Conservation (phyloP, 2,888 invertebrate genomes). For the Catocala nupta region DNA sequence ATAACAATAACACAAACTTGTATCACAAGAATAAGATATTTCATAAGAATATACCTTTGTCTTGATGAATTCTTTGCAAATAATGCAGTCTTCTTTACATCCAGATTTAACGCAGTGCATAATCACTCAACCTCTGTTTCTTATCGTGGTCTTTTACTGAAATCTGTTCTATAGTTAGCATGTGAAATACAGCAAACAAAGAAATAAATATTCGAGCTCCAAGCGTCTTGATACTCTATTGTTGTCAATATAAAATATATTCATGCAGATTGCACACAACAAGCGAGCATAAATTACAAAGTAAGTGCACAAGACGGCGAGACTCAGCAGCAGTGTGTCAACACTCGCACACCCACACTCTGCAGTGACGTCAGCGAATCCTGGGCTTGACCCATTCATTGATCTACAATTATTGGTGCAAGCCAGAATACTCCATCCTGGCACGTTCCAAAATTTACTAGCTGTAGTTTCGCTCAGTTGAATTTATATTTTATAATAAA, state of each 20-base stretch:
- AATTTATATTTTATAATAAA: constrained; percentile 5
- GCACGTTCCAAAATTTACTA: constrained; percentile 37
- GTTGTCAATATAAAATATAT: constrained; percentile 11
- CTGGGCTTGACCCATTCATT: constrained; percentile 61
- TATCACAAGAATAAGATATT: too few relatives aligned
- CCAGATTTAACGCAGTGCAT: too few relatives aligned
- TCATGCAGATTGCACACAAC: constrained; percentile 38
- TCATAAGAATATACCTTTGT: too few relatives aligned
- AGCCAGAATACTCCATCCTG: constrained; percentile 46
- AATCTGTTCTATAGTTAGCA: too few relatives aligned
- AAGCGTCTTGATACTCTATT: not conserved
- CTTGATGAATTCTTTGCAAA: too few relatives aligned
- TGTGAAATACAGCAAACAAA: not conserved
- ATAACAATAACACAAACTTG: too few relatives aligned
- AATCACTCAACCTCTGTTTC: too few relatives aligned
- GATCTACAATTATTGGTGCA: constrained; percentile 68
- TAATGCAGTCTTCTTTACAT: too few relatives aligned
- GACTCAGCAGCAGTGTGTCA: constrained; percentile 60
- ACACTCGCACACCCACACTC: constrained; percentile 49
- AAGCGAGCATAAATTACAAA: constrained; percentile 39
- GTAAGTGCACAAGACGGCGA: constrained; percentile 45
- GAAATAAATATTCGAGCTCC: not conserved
- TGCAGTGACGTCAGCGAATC: constrained; percentile 63
- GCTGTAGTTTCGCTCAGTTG: not conserved
- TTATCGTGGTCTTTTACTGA: too few relatives aligned